A percentile compares a stretch with the other conserved stretches of the same genome.
These are phyloP conservation scores for Halictus quadricinctus DNA, from an alignment of 2,888 invertebrate genomes.

Conservation along the genomic window DNA sequence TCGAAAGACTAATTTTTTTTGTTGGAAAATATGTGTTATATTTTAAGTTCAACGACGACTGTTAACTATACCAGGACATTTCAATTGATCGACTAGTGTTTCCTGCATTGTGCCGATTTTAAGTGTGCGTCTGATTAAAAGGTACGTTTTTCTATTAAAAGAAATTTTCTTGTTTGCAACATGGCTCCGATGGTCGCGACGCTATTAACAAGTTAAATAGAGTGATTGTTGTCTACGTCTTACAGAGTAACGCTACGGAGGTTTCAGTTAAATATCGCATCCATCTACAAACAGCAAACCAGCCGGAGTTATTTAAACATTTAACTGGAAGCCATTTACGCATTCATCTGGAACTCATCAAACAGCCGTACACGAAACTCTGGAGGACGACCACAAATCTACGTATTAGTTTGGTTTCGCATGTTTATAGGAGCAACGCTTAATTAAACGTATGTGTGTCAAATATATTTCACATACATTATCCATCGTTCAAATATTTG, in stretches of 20 bases:
- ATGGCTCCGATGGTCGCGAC: neutral
- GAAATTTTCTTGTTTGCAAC: neutral
- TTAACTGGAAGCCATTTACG: neutral
- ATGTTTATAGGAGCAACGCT: neutral
- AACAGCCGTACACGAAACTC: neutral
- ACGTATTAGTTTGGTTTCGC: neutral
- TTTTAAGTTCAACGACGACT: neutral
- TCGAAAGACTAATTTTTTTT: too few relatives aligned
- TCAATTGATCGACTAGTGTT: neutral
- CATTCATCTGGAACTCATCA: neutral
- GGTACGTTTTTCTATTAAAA: neutral
- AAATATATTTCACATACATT: neutral
- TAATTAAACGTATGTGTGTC: neutral
- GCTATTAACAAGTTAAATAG: neutral
- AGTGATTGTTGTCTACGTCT: neutral
- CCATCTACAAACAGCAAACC: neutral
- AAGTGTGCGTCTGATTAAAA: neutral
- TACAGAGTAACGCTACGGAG: neutral
- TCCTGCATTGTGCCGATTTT: neutral
- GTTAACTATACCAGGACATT: neutral
- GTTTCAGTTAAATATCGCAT: neutral
- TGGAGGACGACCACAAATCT: neutral
- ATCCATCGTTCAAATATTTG: neutral
- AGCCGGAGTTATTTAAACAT: slow-evolving; percentile 1
- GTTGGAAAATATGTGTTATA: too few relatives aligned